Evolutionary conservation across 2,888 invertebrate genomes (phyloP).

Genomic region (Drosophila macrospina): DNA sequence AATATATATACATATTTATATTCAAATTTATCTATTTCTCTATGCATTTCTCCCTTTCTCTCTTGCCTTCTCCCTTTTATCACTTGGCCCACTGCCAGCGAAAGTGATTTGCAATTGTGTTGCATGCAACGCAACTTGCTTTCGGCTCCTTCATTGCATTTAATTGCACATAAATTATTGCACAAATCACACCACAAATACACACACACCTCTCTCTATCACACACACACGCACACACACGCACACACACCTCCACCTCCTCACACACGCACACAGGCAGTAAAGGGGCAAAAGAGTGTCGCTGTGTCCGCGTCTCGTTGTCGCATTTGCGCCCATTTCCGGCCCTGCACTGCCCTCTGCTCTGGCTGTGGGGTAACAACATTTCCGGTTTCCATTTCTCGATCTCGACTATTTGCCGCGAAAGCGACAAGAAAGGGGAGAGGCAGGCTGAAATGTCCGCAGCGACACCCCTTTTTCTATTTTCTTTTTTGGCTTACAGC

Average conservation of each 20-base stretch:
- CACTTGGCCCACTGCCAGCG: constrained; percentile 12
- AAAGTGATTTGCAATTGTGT: constrained; percentile 38
- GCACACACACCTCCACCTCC: background rate
- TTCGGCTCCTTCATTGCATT: constrained; percentile 44
- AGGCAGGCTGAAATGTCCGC: constrained; percentile 61
- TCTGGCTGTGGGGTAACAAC: constrained; percentile 54
- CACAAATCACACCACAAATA: constrained; percentile 35
- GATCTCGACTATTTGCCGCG: constrained; percentile 67
- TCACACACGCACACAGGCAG: background rate
- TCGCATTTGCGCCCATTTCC: constrained; percentile 76
- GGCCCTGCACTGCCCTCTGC: constrained; percentile 33
- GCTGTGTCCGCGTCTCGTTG: constrained; percentile 49
- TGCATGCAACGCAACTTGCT: constrained; percentile 14
- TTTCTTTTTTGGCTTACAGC: constrained; percentile 30
- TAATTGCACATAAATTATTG: constrained; percentile 76
- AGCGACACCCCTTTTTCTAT: constrained; percentile 44
- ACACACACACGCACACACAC: background rate
- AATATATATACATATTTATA: too few relatives aligned
- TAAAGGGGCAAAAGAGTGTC: constrained; percentile 2
- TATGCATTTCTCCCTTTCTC: too few relatives aligned
- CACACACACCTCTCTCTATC: background rate
- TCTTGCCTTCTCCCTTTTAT: background rate
- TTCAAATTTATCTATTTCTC: too few relatives aligned
- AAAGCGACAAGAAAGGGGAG: constrained; percentile 8
- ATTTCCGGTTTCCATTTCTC: constrained; percentile 79